Conservation (phyloP, 2,797 vertebrate species). For the Ficedula albicollis region DNA sequence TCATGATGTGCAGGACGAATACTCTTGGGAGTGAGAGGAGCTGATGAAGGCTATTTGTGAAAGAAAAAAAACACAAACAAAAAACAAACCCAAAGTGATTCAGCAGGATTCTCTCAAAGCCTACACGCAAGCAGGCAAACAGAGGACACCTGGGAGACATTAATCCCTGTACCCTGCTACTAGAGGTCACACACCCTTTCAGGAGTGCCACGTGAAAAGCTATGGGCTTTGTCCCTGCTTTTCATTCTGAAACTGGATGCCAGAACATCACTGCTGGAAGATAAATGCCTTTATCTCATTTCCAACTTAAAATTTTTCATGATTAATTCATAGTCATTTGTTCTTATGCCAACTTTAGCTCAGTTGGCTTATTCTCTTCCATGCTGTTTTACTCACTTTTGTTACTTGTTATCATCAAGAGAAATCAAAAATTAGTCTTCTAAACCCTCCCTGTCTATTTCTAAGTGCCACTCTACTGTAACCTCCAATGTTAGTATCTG, state of each 20-base stretch:
- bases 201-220: background rate
- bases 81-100: background rate
- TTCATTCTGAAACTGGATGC: background rate
- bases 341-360: background rate
- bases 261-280: background rate
- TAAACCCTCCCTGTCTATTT: background rate
- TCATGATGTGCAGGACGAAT: constrained; percentile 69
- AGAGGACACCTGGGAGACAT: background rate
- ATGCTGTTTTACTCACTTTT: background rate
- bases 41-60: constrained; percentile 71
- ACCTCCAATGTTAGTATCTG: background rate
- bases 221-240: background rate
- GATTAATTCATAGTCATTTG: background rate
- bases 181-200: background rate
- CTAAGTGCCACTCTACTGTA: background rate
- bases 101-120: background rate
- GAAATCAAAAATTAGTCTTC: background rate
- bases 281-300: background rate
- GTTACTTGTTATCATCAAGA: background rate
- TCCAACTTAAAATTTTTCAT: background rate
- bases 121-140: background rate
- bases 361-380: background rate
- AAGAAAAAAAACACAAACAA: background rate
- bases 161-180: background rate
- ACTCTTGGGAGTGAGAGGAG: constrained; percentile 86